phyloP scores from a whole-genome alignment of 2,888 invertebrate species.

The Endomychus coccineus region DNA sequence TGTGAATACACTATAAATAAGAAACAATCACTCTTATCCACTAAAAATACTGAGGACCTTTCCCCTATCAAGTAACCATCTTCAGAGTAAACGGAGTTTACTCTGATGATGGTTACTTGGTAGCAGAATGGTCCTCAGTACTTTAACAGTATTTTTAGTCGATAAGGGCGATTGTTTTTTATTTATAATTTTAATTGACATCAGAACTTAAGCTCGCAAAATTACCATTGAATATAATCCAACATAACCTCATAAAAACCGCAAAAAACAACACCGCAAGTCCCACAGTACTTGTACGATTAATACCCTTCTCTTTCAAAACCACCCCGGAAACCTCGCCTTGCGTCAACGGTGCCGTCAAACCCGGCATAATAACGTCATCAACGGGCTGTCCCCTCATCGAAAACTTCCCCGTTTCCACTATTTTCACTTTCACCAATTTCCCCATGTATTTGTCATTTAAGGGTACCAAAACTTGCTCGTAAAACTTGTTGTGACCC shows the following conservation, averaged over 20 bases:
- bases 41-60: too few species aligned
- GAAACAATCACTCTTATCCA: too few species aligned
- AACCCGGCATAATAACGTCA: conserved; percentile 46
- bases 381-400: conserved; percentile 64
- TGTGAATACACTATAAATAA: too few species aligned
- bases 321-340: conserved; percentile 51
- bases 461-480: conserved; percentile 84
- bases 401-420: conserved; percentile 63
- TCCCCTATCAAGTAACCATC: too few species aligned
- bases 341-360: conserved; percentile 49
- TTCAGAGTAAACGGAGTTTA: too few species aligned
- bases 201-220: too few species aligned
- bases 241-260: conserved; percentile 34
- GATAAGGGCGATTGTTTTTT: too few species aligned
- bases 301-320: conserved; percentile 18
- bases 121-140: too few species aligned
- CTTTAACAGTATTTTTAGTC: too few species aligned
- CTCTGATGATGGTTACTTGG: too few species aligned
- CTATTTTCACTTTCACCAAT: conserved; percentile 69
- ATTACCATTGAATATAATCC: conserved; percentile 30
- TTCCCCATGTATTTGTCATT: conserved; percentile 72
- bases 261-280: conserved; percentile 33
- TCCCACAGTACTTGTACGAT: conserved; percentile 33
- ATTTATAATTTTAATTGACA: too few species aligned
- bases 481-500: conserved; percentile 92